These are phyloP conservation scores for Anarhynchus alexandrinus DNA, from an alignment of 2,113 vertebrate genomes.

Conservation along the genomic window DNA sequence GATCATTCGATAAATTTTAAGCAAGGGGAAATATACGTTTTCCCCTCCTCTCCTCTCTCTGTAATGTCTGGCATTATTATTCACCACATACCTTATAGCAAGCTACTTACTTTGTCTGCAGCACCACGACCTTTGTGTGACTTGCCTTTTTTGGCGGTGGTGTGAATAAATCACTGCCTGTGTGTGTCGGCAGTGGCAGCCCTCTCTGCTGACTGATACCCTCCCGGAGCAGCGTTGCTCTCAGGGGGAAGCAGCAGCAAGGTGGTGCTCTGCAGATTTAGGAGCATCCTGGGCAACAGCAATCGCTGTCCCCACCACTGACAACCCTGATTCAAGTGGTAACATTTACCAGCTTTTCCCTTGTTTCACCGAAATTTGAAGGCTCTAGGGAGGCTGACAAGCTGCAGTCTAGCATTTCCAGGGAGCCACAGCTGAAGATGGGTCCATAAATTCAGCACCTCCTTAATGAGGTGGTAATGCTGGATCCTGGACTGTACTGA, in stretches of 20 bases:
- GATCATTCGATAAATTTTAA: neutral
- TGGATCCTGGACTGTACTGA: neutral
- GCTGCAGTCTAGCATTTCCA: neutral
- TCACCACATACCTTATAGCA: neutral
- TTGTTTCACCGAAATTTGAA: neutral
- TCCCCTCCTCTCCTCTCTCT: neutral
- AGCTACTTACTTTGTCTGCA: neutral
- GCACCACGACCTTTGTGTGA: neutral
- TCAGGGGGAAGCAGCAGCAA: neutral
- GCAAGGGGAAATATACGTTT: neutral
- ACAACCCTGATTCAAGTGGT: neutral
- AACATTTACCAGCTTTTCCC: neutral
- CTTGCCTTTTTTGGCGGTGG: neutral
- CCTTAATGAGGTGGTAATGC: neutral
- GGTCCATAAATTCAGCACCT: neutral
- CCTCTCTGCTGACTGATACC: neutral
- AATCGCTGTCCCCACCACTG: rapidly evolving
- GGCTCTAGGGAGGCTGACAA: neutral
- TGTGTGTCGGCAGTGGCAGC: neutral
- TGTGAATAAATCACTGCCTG: neutral
- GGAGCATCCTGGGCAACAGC: neutral
- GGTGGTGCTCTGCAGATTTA: neutral
- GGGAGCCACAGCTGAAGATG: neutral
- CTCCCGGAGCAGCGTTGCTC: rapidly evolving
- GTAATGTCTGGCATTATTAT: neutral